Base-by-base conservation (phyloP, 53 echinoderm and acorn worm genomes). In the Arbacia lixula region DNA sequence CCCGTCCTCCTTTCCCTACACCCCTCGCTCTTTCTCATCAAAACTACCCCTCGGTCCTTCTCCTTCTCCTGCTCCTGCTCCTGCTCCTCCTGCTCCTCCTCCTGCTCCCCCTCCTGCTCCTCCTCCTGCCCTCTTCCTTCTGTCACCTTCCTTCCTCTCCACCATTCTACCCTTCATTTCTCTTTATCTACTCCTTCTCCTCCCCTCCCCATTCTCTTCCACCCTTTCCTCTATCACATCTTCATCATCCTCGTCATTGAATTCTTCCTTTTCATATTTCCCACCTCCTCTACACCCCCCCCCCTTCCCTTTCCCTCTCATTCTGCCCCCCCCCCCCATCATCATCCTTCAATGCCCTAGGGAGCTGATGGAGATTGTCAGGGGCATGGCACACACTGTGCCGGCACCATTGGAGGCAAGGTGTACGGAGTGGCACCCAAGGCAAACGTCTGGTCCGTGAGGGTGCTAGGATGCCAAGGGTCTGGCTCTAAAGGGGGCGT, bases 351-450 rank as follows among this genome's bases (percentile, higher is more conserved):
- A 46, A 46, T 68, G 3, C 27, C 32, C 16, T 42, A 88, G 89
- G 89, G 89, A 12, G 54, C 84, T 28, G 89, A 84, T 20, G 89
- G 84, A 12, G 90, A 90, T 36, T 90, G 90, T 21, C 53, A 66
- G 19, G 90, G 90, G 19, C 90, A 90, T 37, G 90, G 90, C 12
- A 90, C 90, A 3, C 90, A 90, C 71, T 90, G 90, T 55, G 90
- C 90, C 25, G 83, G 90, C 25, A 90, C 86, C 12, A 55, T 90
- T 10, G 90, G 60, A 2, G 90, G 90, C n/a, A 40, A 56, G 63
- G 79, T 49, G 17, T 90, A 90, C 49, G 90, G 90, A 3, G 90
- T 90, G 52, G 90, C 90, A 12, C 86, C 86, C 37, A 78, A 86
- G 68, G 90, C 81, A 19, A 20, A 49, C 36, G 72, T 90, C 16